Evolutionary conservation across 1,140 invertebrate genomes (phyloP).

Genomic region (Gonatopus flavifemur): DNA sequence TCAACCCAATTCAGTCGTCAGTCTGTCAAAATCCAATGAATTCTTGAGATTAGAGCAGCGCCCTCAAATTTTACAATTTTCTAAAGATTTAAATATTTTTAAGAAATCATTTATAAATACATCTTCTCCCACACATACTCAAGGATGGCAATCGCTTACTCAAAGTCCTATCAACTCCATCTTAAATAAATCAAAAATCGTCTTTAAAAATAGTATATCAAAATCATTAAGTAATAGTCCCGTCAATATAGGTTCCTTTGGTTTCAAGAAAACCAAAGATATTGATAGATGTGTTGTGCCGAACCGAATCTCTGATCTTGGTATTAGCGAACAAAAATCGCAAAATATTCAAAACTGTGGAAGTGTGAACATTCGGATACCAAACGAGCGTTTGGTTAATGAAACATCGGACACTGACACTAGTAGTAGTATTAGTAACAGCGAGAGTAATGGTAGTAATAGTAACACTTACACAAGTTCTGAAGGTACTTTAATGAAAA

Average conservation of each 20-base stretch:
- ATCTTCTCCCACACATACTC: constrained; percentile 10
- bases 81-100: not conserved
- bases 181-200: constrained; percentile 32
- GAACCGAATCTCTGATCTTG: constrained; percentile 18
- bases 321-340: constrained; percentile 13
- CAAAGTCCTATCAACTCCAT: constrained; percentile 41
- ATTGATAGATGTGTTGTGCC: constrained; percentile 13
- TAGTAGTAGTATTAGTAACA: too few relatives aligned
- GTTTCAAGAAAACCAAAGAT: constrained; percentile 18
- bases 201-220: constrained; percentile 37
- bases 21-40: too few relatives aligned
- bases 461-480: too few relatives aligned
- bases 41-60: too few relatives aligned
- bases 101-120: constrained; percentile 1
- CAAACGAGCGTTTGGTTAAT: too few relatives aligned
- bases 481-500: too few relatives aligned
- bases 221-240: constrained; percentile 43
- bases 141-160: constrained; percentile 33
- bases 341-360: constrained; percentile 16
- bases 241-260: constrained; percentile 32
- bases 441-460: too few relatives aligned
- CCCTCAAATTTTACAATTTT: constrained; percentile 9
- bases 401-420: too few relatives aligned
- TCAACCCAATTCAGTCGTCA: too few relatives aligned
- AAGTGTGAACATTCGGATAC: constrained; percentile 5